Base-by-base conservation (phyloP, 2,797 vertebrate genomes). In the Huso huso region DNA sequence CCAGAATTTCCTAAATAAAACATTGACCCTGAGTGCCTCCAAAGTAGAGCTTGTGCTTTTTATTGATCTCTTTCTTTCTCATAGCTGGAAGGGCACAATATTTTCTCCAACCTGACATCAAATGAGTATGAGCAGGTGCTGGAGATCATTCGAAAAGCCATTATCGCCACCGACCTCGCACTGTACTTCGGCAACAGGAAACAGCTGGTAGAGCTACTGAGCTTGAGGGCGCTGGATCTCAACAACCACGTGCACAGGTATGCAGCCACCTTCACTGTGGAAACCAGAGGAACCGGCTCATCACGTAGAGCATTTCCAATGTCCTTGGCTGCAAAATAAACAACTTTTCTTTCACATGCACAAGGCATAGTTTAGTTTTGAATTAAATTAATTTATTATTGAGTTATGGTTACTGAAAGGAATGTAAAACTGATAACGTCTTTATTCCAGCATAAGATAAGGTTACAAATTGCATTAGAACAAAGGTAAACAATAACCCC, bases 51-150 rank as follows among this genome's bases (percentile, higher is more conserved):
- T 89, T 91, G 85, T 92, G 89, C 90, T 93, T 90, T 92, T 90
- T 90, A 92, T 86, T 90, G 88, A 88, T 88, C 88, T 94, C 85
- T 91, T 85, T 93, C 87, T 92, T 95, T 91, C 90, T 91, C 86
- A 83, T 91, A 99, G 97, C 87, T 99, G 93, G 97, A 99, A 92
- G 96, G 97, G 83, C 97, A 99, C 94, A 99, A 98, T 92, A 95
- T 99, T 93, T 99, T 99, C 91, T 96, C 95, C 86, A 94, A 96
- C 85, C 88, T 99, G 90, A 95, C 87, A 88, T 97, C 96, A 90
- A 91, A 82, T 1, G 96, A 99, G 78, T 99, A 99, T 37, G 97
- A 99, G 71, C 95, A 98, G 88, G 94, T 99, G 75, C 87, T 99
- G 49, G 97, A 99, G 87, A 97, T 99, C 82, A 99, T 99, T 82